Base-by-base conservation (phyloP, 2,888 invertebrate species). In the Acanthoscelides obtectus region DNA sequence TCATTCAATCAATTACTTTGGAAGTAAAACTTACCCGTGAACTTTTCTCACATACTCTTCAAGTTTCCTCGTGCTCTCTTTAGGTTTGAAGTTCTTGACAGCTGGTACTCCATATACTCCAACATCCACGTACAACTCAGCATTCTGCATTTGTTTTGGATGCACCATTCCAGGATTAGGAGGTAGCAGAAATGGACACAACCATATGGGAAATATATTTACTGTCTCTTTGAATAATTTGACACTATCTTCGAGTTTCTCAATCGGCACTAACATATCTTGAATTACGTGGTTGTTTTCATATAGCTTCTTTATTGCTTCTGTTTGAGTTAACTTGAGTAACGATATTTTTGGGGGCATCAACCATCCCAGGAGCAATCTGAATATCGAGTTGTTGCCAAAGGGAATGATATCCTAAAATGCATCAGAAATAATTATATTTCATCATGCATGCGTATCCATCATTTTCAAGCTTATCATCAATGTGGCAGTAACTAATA, bases 341-440 rank as follows among this genome's bases (percentile, higher is more conserved):
- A 95, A 87, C 0, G 94, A 91, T 12, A 95, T 91, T 83, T 95
- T 95, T 0, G 94, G 94, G 0, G 95, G 95, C 85, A 93, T 90
- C 86, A 93, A 86, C 94, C 94, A 95, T 0, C 94, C 95, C 72
- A 94, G 87, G 17, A 93, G 83, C 76, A 87, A 88, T 0, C 95
- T 90, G 86, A 95, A 95, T 25, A 93, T 45, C 0, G 87, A 81
- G 80, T 92, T 88, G 84, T 95, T 95, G 22, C 94, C 95, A 83
- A 95, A 95, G 0, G 94, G 91, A 72, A 95, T 89, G 69, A 95
- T 94, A 77, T 95, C 93, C 91, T 93, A 84, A 19, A 78, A 76
- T 65, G 64, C 27, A 70, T 6, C 6, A 19, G 8, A 67, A 67
- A 67, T 20, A 22, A 22, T 22, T 4, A 6, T 8, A 6, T 66